Percentiles rank a stretch among this genome's conserved stretches.
These are phyloP conservation scores for Pherbina coryleti DNA, from an alignment of 2,888 invertebrate species.

Conservation along the genomic window DNA sequence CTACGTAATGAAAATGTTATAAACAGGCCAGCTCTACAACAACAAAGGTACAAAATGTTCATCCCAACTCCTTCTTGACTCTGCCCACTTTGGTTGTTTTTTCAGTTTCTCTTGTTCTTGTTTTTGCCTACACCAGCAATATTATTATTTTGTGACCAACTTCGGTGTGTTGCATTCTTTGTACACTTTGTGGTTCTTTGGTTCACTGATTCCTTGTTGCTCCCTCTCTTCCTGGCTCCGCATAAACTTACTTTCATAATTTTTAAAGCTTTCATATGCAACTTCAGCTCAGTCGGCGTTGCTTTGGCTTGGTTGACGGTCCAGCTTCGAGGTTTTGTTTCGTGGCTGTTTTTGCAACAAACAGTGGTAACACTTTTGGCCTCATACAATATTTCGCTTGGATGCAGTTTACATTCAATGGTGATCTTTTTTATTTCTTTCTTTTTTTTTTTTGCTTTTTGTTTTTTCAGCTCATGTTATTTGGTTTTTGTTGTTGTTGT, in stretches of 20 bases:
- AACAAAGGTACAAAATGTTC: neutral
- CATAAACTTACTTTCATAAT: neutral
- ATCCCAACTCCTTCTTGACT: too few species aligned
- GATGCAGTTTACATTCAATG: conserved; percentile 30
- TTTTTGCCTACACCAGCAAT: conserved; percentile 5
- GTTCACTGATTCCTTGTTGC: neutral
- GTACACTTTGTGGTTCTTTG: neutral
- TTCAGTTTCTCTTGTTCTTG: neutral
- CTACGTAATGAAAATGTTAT: neutral
- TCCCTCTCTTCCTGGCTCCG: neutral
- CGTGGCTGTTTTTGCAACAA: neutral
- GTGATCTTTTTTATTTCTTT: neutral
- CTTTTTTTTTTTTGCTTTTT: neutral
- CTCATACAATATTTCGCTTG: conserved; percentile 25
- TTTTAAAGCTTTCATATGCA: neutral
- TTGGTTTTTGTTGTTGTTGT: neutral
- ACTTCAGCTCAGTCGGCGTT: neutral
- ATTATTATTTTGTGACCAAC: conserved; percentile 22
- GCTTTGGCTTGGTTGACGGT: neutral
- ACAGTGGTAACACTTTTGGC: conserved; percentile 13
- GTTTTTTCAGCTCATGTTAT: neutral
- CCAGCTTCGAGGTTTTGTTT: neutral
- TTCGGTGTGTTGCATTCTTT: conserved; percentile 9
- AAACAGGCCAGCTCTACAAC: neutral
- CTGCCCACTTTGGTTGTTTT: too few species aligned